Evolutionary conservation across 2,113 vertebrate genomes (phyloP).

Genomic region (Capreolus pygargus): DNA sequence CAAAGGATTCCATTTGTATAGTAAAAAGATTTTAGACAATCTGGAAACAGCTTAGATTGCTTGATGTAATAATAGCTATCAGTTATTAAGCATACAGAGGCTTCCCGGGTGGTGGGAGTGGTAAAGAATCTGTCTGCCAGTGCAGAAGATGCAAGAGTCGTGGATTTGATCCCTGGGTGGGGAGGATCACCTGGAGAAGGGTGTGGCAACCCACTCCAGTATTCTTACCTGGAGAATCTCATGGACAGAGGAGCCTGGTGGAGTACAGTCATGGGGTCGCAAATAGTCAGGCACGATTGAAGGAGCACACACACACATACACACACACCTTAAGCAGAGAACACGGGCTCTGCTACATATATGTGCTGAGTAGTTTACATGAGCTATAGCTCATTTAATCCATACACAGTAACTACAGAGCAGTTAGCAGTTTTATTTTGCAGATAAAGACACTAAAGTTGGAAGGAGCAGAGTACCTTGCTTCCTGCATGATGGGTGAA

Average conservation of each 20-base stretch:
- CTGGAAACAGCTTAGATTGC: neutral
- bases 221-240: neutral
- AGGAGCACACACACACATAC: neutral
- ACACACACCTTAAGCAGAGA: neutral
- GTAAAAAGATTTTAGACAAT: neutral
- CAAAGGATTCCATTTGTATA: neutral
- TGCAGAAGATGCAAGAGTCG: neutral
- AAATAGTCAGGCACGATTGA: neutral
- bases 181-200: neutral
- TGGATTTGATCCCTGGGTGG: neutral
- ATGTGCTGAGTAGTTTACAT: neutral
- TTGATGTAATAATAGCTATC: neutral
- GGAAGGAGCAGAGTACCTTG: neutral
- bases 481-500: neutral
- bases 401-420: neutral
- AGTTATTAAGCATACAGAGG: neutral
- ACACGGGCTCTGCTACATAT: neutral
- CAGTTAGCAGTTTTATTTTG: neutral
- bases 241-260: neutral
- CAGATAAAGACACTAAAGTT: neutral
- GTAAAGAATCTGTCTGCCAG: neutral
- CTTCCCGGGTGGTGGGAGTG: neutral
- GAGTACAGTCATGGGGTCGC: neutral
- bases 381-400: neutral
- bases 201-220: neutral